Conservation (phyloP, 1,140 invertebrate species). For the Cheumatopsyche charites region DNA sequence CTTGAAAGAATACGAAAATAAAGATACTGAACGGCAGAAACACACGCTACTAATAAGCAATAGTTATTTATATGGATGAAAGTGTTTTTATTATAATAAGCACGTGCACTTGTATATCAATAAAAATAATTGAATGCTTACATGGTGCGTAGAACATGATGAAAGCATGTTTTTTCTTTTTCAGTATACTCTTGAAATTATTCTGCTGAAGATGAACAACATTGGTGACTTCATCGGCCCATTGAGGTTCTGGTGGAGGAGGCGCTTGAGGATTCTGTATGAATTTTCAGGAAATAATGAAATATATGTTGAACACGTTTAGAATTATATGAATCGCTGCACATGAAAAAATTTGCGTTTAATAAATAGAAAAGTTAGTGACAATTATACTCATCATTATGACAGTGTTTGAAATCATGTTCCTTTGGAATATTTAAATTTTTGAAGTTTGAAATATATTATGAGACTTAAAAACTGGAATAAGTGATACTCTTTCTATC, state of each 20-base stretch:
- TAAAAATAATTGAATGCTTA: slow-evolving; percentile 59
- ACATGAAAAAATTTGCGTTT: no score
- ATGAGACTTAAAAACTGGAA: no score
- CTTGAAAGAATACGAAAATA: slow-evolving; percentile 58
- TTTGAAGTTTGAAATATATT: no score
- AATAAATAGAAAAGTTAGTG: no score
- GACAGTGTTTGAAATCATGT: no score
- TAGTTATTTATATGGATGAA: no score
- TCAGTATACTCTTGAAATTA: slow-evolving; percentile 68
- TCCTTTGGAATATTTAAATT: no score
- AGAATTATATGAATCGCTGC: not conserved
- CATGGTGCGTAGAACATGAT: slow-evolving; percentile 94
- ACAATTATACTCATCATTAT: no score
- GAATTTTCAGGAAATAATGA: not conserved
- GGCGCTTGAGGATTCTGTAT: slow-evolving; percentile 75
- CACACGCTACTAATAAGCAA: no score
- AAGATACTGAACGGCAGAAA: not conserved
- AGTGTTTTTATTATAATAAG: no score
- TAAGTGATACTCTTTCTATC: no score
- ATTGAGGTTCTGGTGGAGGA: slow-evolving; percentile 77
- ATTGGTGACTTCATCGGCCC: slow-evolving; percentile 74
- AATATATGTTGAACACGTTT: not conserved
- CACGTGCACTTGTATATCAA: no score
- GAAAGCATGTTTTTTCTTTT: slow-evolving; percentile 72
- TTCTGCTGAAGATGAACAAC: slow-evolving; percentile 78